Base-by-base conservation (phyloP, 2,797 vertebrate genomes). In the Phaenicophaeus curvirostris region DNA sequence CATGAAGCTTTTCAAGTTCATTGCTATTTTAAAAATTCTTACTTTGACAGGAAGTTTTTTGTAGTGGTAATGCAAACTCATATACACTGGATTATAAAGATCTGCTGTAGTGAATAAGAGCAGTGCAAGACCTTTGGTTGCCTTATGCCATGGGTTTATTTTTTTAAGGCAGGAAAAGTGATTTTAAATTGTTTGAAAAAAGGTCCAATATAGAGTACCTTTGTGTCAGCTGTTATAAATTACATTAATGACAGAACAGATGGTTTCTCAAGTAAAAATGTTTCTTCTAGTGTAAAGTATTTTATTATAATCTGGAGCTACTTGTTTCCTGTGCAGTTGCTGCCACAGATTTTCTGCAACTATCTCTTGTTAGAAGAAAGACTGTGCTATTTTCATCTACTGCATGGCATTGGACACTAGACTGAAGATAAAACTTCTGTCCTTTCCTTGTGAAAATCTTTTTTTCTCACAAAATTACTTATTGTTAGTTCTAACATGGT, bases 111-210 rank as follows among this genome's bases (percentile, higher is more conserved):
- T 57, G 53, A 88, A 79, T 27, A 86, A 74, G 77, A 82, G 25
- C 15, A 85, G 24, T 66, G 53, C 18, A 71, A 87, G 72, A 81
- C 46, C 58, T 91, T 81, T 71, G 54, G 76, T 58, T 83, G 15
- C 39, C 44, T 77, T 86, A 71, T 74, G 65, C 50, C 54, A 33
- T 44, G 5, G 10, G 30, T 81, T 94, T 82, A 71, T 94, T 95
- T 93, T 24, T 90, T 80, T 91, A 88, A 84, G 48, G 25, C 35
- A 90, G 48, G 31, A 77, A 33, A 95, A 91, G 44, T 68, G 48
- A 77, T 91, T 93, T 95, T 75, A 94, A 96, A 85, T 87, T 92
- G 53, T 95, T 96, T 94, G 85, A 91, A 72, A 30, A 89, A 90
- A 39, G 35, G 48, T 93, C 61, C 84, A 75, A 6, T 15, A n/a